These are phyloP conservation scores for Phaethornis superciliosus DNA, from an alignment of 2,113 vertebrate species.

Conservation along the genomic window DNA sequence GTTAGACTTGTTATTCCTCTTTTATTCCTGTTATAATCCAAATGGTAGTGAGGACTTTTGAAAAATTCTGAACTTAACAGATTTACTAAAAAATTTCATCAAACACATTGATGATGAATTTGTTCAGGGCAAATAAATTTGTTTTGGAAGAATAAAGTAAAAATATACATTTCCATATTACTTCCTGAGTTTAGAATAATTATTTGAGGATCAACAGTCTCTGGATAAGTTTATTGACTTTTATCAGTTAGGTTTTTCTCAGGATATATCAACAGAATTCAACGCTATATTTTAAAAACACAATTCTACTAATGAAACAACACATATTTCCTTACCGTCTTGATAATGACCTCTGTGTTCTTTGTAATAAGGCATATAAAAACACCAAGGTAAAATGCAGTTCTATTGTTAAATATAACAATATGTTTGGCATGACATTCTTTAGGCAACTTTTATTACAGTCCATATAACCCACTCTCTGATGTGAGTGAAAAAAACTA, in stretches of 20 bases:
- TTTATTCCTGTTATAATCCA: not conserved
- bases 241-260: not conserved
- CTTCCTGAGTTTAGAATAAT: not conserved
- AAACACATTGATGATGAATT: not conserved
- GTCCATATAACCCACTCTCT: not conserved
- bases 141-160: not conserved
- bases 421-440: not conserved
- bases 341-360: not conserved
- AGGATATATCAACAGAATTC: not conserved
- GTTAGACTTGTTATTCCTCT: not conserved
- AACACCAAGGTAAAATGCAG: not conserved
- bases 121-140: not conserved
- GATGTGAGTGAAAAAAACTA: not conserved
- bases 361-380: not conserved
- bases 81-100: not conserved
- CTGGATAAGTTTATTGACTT: not conserved
- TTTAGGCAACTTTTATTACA: not conserved
- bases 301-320: not conserved
- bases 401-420: not conserved
- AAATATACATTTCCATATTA: not conserved
- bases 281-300: not conserved
- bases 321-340: not conserved
- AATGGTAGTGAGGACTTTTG: not conserved
- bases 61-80: not conserved
- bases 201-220: not conserved